These are phyloP conservation scores for Epinephelus lanceolatus DNA, from an alignment of 2,113 vertebrate genomes.

Conservation along the genomic window DNA sequence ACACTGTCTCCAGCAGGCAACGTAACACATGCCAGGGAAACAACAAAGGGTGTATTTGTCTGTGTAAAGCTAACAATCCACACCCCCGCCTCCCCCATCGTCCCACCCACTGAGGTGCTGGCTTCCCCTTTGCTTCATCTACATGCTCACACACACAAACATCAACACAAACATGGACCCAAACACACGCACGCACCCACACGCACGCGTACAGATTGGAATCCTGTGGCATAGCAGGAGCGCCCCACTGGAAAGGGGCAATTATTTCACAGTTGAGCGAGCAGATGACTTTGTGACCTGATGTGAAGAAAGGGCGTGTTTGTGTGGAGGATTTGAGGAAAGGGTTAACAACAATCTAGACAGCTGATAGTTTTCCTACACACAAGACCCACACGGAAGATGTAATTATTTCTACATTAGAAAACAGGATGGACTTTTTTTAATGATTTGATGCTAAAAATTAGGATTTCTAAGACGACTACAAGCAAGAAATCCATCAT, in stretches of 20 bases:
- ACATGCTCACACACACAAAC: conserved; percentile 49
- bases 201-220: conserved; percentile 26
- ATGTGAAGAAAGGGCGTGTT: conserved; percentile 26
- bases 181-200: conserved; percentile 42
- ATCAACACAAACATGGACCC: conserved; percentile 41
- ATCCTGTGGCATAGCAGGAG: conserved; percentile 22
- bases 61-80: conserved; percentile 59
- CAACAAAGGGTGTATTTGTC: conserved; percentile 73
- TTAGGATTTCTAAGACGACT: neutral
- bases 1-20: conserved; percentile 46
- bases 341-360: conserved; percentile 22
- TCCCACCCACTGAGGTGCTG: conserved; percentile 47
- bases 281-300: conserved; percentile 37
- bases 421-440: neutral
- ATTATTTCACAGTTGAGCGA: conserved; percentile 46
- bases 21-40: conserved; percentile 39
- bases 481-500: neutral
- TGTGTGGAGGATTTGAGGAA: neutral
- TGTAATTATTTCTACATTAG: neutral
- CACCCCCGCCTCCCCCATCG: conserved; percentile 6
- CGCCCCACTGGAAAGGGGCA: conserved; percentile 1
- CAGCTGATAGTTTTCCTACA: neutral
- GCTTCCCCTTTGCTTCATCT: conserved; percentile 51
- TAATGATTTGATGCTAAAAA: neutral
- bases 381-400: neutral